Base-by-base conservation (phyloP, 2,113 vertebrate species). In the Notothenia rossii region DNA sequence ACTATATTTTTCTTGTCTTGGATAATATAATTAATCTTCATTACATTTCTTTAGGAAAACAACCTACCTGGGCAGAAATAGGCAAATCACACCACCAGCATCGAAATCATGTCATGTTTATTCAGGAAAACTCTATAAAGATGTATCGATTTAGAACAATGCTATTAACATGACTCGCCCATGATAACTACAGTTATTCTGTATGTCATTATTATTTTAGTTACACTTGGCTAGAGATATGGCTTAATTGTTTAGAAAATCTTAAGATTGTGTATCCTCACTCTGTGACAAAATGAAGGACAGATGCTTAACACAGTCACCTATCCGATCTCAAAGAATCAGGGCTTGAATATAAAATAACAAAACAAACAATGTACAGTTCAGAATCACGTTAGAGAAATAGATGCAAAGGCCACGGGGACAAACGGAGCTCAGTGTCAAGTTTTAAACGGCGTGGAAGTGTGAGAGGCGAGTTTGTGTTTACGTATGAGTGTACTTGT, bases 391-490 rank as follows among this genome's bases (percentile, higher is more conserved):
- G 40, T 50, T 33, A 48, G 33, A 73, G 20, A 48, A n/a, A 49
- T 9, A 14, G 9, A 12, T 10, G 18, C 29, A 17, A 63, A 43
- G 13, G 29, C 29, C 22, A 14, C 13, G 25, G n/a, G 11, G 58
- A 58, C 40, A 40, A 7, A 40, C 36, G 36, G 36, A 40, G 36
- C 36, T 40, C 36, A 7, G 36, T 74, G 18, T 43, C 49, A 45
- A 48, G 13, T 72, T n/a, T 45, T 14, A 15, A 63, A 61, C 17
- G 11, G 43, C 49, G 55, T 53, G 20, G 20, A 51, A 15, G 56
- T 3, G n/a, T 75, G 65, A 9, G 59, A 13, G 80, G 79, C 56
- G 62, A n/a, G 62, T 65, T 64, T 67, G 64, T 68, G 43, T 25
- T 2, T 54, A 5, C 71, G 22, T 54, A 7, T 12, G 45, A 62